phyloP scores from a whole-genome alignment of 2,888 invertebrate species.

The Pomacea canaliculata region DNA sequence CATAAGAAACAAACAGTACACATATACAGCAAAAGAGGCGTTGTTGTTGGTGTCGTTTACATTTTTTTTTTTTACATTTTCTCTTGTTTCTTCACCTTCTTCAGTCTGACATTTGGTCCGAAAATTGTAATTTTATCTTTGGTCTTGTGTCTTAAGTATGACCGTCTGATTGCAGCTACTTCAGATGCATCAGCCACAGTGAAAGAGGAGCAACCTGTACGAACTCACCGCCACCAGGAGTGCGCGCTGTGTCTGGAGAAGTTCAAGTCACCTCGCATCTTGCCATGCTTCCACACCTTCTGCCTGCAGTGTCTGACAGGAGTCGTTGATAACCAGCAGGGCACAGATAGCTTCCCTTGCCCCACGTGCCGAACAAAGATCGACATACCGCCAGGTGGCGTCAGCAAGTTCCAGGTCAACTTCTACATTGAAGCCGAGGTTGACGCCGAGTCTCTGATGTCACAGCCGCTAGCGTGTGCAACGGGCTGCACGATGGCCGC shows the following conservation, averaged over 20 bases:
- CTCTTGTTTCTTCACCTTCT: no score
- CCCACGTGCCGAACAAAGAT: slow-evolving; percentile 15
- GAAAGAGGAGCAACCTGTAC: no score
- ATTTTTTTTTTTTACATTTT: no score
- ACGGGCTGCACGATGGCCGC: not conserved
- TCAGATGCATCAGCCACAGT: no score
- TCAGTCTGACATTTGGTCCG: no score
- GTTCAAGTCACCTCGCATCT: slow-evolving; percentile 15
- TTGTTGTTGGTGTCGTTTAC: no score
- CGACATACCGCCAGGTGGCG: slow-evolving; percentile 4
- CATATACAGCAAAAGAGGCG: no score
- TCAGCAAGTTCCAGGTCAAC: slow-evolving; percentile 18
- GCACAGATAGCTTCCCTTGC: slow-evolving; percentile 2
- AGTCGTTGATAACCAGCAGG: not conserved
- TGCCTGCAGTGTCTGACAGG: slow-evolving; percentile 12
- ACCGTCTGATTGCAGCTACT: no score
- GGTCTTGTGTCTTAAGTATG: no score
- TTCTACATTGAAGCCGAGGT: slow-evolving; percentile 18
- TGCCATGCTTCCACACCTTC: slow-evolving; percentile 24
- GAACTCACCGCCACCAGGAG: not conserved
- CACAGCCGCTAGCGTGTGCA: not conserved
- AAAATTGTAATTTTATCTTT: no score
- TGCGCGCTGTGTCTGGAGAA: slow-evolving; percentile 18
- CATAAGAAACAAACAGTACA: no score
- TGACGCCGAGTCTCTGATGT: not conserved